phyloP scores from a whole-genome alignment of 1,140 invertebrate genomes.

The Drosophila virilis region DNA sequence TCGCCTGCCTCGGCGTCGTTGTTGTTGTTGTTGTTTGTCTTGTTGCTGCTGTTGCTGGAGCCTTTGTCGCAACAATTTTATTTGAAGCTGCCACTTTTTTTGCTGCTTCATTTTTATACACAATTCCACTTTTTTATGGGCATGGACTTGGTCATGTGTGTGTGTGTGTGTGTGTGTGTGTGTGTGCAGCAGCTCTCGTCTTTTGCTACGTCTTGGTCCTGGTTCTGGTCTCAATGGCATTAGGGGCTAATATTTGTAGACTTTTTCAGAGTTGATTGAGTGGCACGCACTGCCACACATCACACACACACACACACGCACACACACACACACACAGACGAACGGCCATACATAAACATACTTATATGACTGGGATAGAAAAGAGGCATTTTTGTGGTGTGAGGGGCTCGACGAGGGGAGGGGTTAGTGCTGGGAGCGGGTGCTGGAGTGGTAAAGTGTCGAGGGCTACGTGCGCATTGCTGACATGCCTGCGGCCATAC shows the following conservation, averaged over 20 bases:
- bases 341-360: constrained; percentile 6
- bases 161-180: constrained; percentile 10
- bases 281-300: constrained; percentile 76
- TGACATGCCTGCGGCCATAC: constrained; percentile 62
- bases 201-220: constrained; percentile 58
- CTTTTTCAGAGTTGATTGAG: constrained; percentile 82
- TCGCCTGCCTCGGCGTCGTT: constrained; percentile 2
- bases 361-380: constrained; percentile 38
- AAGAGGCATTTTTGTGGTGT: background rate
- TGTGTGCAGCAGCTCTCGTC: constrained; percentile 36
- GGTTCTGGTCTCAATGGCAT: constrained; percentile 81
- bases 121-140: constrained; percentile 79
- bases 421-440: background rate
- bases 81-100: constrained; percentile 77
- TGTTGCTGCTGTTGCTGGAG: constrained; percentile 40
- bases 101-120: constrained; percentile 80
- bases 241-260: constrained; percentile 84
- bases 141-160: constrained; percentile 37
- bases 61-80: constrained; percentile 83
- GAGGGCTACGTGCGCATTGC: constrained; percentile 50
- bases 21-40: constrained; percentile 11
- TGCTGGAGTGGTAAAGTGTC: constrained; percentile 19
- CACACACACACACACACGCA: constrained; percentile 31
- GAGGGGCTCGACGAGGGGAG: constrained; percentile 4
- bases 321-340: background rate